A percentile compares a stretch with the other conserved stretches of the same genome.
Conservation (phyloP, 2,113 vertebrate species). For the Paedocypris sp. region DNA sequence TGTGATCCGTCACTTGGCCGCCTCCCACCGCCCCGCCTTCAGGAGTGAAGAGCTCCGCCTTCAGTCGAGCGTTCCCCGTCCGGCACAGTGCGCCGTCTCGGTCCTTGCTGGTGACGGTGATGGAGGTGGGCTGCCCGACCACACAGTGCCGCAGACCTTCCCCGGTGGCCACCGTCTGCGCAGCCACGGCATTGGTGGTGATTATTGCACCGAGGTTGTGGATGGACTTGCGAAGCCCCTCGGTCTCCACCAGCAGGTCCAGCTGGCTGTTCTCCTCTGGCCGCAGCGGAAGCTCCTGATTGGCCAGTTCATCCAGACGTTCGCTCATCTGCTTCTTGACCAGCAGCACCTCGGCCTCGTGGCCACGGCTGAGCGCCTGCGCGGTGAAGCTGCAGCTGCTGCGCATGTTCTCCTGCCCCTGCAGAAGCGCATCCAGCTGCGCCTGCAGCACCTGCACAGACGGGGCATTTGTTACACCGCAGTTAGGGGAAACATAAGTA, state of each 20-base stretch:
- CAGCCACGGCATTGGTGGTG: constrained; percentile 86
- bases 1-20: constrained; percentile 88
- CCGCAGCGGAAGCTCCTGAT: constrained; percentile 73
- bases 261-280: constrained; percentile 89
- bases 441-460: constrained; percentile 78
- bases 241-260: constrained; percentile 85
- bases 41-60: constrained; percentile 73
- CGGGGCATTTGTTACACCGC: neutral
- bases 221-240: constrained; percentile 90
- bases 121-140: constrained; percentile 76
- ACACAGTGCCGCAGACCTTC: constrained; percentile 84
- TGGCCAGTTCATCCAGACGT: constrained; percentile 75
- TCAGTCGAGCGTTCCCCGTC: constrained; percentile 82
- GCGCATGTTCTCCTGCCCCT: constrained; percentile 85
- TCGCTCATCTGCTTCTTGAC: constrained; percentile 96
- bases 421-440: constrained; percentile 80
- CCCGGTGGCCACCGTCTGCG: constrained; percentile 84
- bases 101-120: constrained; percentile 92
- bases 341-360: constrained; percentile 86
- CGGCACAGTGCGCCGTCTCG: constrained; percentile 89
- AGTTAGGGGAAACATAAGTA: no score
- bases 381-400: constrained; percentile 90
- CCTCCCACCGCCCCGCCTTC: constrained; percentile 70
- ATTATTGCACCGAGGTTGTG: constrained; percentile 89
- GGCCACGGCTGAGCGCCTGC: constrained; percentile 83